phyloP scores from a whole-genome alignment of 2,797 vertebrate species.

The Pipistrellus nathusii region DNA sequence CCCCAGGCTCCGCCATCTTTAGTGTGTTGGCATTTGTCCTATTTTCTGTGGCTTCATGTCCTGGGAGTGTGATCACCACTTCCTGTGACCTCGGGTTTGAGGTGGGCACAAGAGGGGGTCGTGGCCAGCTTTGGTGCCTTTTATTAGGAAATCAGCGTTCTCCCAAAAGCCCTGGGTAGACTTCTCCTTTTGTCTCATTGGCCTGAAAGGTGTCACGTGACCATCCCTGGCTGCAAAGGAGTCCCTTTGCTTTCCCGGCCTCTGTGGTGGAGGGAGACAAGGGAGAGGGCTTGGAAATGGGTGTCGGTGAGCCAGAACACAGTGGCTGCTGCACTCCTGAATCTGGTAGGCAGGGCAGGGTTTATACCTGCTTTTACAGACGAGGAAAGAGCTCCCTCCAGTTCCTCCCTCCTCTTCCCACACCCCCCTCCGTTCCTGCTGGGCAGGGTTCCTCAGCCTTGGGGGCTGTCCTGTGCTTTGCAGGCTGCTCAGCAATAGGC shows the following conservation, averaged over 20 bases:
- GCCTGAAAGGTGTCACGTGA: background rate
- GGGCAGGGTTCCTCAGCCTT: background rate
- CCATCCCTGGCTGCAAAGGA: background rate
- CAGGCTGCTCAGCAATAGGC: rapidly evolving
- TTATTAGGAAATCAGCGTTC: background rate
- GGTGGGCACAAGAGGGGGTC: background rate
- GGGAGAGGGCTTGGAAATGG: background rate
- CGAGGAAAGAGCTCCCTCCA: background rate
- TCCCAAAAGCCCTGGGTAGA: background rate
- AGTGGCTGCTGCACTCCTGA: background rate
- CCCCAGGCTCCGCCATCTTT: background rate
- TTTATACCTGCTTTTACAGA: background rate
- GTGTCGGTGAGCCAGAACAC: rapidly evolving
- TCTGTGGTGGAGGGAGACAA: background rate
- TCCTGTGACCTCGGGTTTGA: background rate
- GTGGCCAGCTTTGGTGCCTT: background rate
- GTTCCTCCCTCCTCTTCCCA: background rate
- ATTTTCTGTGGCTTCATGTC: background rate
- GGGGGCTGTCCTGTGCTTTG: background rate
- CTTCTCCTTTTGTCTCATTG: background rate
- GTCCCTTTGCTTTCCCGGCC: background rate
- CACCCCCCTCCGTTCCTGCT: background rate
- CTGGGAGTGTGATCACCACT: background rate
- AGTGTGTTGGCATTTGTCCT: background rate
- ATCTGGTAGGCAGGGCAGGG: background rate